Evolutionary conservation across 2,797 vertebrate genomes (phyloP).

Genomic region (Australoheros facetus): DNA sequence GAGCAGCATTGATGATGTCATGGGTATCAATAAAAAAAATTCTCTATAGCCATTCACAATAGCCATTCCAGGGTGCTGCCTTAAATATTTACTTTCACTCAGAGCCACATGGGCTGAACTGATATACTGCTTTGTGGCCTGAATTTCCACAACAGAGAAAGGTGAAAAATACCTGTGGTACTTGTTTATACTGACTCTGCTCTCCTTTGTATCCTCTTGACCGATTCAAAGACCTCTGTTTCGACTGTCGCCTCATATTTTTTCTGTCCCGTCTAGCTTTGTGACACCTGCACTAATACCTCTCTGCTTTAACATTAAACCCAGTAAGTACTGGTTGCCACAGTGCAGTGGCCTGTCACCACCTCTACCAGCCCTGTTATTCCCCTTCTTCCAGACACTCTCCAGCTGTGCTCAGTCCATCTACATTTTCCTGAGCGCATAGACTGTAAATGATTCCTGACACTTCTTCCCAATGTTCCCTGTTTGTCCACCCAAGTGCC

Average conservation of each 20-base stretch:
- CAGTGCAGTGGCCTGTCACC: constrained; percentile 53
- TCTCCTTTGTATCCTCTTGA: neutral
- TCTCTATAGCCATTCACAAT: neutral
- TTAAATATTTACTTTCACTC: neutral
- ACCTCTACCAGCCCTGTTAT: constrained; percentile 35
- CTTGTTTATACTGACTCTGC: too few species aligned
- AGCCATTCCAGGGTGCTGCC: neutral
- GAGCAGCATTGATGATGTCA: too few species aligned
- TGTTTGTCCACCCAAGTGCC: constrained; percentile 39
- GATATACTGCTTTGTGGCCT: too few species aligned
- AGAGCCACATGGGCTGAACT: neutral
- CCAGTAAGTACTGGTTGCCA: constrained; percentile 30
- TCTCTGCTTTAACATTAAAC: constrained; percentile 33
- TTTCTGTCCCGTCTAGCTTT: neutral
- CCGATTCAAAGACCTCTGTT: neutral
- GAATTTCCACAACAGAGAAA: too few species aligned
- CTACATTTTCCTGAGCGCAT: constrained; percentile 54
- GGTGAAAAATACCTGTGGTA: too few species aligned
- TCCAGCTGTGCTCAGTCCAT: constrained; percentile 65
- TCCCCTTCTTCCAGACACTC: constrained; percentile 45
- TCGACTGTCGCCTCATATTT: neutral
- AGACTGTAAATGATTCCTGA: constrained; percentile 66
- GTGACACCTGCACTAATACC: neutral
- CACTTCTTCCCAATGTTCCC: constrained; percentile 45
- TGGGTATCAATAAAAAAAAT: too few species aligned